Evolutionary conservation across 2,797 vertebrate species (phyloP).

Genomic region (Myotis findleyi): DNA sequence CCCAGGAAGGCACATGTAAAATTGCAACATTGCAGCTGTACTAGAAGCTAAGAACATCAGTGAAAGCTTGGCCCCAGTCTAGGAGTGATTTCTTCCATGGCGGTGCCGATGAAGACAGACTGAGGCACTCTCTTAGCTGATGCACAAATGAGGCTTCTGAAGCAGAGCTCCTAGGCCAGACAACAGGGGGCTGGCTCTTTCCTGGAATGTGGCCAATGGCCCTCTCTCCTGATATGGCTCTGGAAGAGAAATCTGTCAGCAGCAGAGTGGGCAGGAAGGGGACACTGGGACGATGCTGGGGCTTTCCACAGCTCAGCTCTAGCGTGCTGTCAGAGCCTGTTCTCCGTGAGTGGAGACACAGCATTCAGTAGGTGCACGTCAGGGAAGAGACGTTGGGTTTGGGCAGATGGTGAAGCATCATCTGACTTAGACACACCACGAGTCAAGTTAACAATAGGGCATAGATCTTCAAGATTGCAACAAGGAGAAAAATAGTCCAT

Average conservation of each 20-base stretch:
- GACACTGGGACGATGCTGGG: rapidly evolving
- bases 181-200: background rate
- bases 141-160: background rate
- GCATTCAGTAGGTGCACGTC: too few species aligned
- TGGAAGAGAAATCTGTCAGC: background rate
- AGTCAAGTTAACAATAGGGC: background rate
- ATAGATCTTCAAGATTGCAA: background rate
- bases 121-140: background rate
- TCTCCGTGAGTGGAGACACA: too few species aligned
- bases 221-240: background rate
- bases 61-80: background rate
- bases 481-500: background rate
- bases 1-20: background rate
- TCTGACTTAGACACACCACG: background rate
- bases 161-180: background rate
- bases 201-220: too few species aligned
- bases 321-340: background rate
- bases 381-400: background rate
- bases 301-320: background rate
- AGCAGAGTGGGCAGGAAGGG: background rate
- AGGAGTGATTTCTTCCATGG: constrained; percentile 20
- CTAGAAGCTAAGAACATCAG: constrained; percentile 35
- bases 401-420: background rate
- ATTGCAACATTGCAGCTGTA: background rate
- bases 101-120: background rate